Percentiles rank a stretch among this genome's conserved stretches.
phyloP scores from a whole-genome alignment of 2,113 vertebrate genomes.

The Gorsachius goisagi region DNA sequence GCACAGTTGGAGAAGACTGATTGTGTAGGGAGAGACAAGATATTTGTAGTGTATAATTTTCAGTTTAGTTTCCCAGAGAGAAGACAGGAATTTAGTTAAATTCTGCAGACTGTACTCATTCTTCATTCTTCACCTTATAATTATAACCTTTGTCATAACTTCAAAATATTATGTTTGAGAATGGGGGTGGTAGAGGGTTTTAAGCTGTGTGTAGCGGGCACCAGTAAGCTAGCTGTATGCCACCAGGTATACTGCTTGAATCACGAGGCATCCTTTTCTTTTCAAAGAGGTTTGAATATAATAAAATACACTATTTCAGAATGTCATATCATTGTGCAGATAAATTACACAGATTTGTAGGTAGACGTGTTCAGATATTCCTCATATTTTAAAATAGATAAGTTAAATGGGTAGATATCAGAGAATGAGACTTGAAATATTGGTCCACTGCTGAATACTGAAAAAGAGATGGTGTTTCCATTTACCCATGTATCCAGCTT shows the following conservation, averaged over 20 bases:
- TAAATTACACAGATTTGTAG: neutral
- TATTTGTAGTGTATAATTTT: neutral
- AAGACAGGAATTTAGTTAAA: neutral
- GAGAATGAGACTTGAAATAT: neutral
- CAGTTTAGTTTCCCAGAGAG: neutral
- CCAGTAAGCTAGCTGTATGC: neutral
- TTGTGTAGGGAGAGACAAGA: neutral
- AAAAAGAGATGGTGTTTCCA: neutral
- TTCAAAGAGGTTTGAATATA: neutral
- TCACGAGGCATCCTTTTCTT: neutral
- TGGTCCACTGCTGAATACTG: neutral
- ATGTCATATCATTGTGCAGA: neutral
- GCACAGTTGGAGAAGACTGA: neutral
- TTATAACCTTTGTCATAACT: neutral
- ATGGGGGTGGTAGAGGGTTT: neutral
- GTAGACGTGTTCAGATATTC: neutral
- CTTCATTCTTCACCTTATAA: neutral
- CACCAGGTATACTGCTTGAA: neutral
- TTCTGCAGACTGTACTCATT: neutral
- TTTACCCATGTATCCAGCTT: neutral
- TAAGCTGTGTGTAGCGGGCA: neutral
- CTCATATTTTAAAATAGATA: neutral
- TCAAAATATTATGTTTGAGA: neutral
- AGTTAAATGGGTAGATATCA: neutral
- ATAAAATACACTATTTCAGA: neutral